These are phyloP conservation scores for Centroberyx gerrardi DNA, from an alignment of 2,797 vertebrate genomes.

Conservation along the genomic window DNA sequence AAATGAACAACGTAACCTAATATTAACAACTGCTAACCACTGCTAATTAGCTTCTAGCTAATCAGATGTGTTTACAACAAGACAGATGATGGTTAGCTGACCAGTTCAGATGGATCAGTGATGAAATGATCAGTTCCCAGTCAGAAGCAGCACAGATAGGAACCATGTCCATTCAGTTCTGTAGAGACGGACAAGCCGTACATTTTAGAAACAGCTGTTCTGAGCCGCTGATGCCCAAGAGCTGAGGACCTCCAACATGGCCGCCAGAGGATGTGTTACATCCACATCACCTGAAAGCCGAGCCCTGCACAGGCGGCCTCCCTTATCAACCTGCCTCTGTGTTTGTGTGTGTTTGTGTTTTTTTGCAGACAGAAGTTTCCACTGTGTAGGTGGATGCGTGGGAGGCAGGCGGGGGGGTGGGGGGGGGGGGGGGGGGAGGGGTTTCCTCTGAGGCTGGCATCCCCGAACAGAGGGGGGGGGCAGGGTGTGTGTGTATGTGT, in stretches of 20 bases:
- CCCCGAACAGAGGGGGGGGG: conserved; percentile 78
- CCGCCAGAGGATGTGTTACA: no score
- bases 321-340: background rate
- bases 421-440: conserved; percentile 72
- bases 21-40: no score
- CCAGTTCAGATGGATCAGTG: background rate
- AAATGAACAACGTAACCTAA: no score
- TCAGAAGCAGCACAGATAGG: background rate
- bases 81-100: background rate
- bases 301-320: background rate
- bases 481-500: no score
- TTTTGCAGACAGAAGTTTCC: conserved; percentile 74
- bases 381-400: conserved; percentile 79
- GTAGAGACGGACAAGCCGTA: background rate
- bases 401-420: conserved; percentile 69
- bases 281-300: background rate
- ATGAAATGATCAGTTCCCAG: no score
- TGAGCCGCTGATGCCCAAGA: no score
- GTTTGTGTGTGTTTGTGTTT: conserved; percentile 25
- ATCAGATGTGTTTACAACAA: no score
- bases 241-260: background rate
- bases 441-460: conserved; percentile 90
- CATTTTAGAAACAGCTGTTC: no score
- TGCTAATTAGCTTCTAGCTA: no score
- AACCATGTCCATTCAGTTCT: background rate